Percentiles rank a stretch among this genome's conserved stretches.
phyloP scores from a whole-genome alignment of 2,888 invertebrate genomes.

The Aspidapion aeneum region DNA sequence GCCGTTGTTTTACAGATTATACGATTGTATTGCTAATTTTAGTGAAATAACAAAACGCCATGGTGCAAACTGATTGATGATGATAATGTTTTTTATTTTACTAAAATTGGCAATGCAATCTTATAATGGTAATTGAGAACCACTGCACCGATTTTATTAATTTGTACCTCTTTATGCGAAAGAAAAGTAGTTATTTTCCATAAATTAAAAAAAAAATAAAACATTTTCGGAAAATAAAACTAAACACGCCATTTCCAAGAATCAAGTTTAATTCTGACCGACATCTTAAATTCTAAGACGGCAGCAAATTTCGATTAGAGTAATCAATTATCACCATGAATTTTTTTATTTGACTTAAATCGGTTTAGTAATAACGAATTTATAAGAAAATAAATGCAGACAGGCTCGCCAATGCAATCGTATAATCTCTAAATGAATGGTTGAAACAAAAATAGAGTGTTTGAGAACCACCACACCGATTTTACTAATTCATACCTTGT shows the following conservation, averaged over 20 bases:
- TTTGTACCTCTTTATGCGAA: too few species aligned
- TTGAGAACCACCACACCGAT: background rate
- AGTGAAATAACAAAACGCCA: background rate
- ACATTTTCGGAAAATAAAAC: background rate
- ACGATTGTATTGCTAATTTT: background rate
- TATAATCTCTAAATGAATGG: background rate
- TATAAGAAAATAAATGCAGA: background rate
- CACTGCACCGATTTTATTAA: too few species aligned
- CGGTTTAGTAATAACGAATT: background rate
- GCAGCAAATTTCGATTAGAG: background rate
- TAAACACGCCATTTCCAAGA: background rate
- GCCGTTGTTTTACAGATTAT: background rate
- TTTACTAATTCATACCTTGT: background rate
- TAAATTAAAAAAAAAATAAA: too few species aligned
- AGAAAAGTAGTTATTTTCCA: too few species aligned
- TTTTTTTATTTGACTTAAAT: background rate
- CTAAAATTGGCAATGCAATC: too few species aligned
- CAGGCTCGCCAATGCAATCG: background rate
- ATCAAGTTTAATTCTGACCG: background rate
- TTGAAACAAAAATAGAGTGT: background rate
- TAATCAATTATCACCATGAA: background rate
- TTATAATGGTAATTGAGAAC: too few species aligned
- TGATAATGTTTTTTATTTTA: too few species aligned
- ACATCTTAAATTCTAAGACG: background rate
- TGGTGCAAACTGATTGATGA: too few species aligned